phyloP scores from a whole-genome alignment of 2,113 vertebrate species.

The Scolopax mira region DNA sequence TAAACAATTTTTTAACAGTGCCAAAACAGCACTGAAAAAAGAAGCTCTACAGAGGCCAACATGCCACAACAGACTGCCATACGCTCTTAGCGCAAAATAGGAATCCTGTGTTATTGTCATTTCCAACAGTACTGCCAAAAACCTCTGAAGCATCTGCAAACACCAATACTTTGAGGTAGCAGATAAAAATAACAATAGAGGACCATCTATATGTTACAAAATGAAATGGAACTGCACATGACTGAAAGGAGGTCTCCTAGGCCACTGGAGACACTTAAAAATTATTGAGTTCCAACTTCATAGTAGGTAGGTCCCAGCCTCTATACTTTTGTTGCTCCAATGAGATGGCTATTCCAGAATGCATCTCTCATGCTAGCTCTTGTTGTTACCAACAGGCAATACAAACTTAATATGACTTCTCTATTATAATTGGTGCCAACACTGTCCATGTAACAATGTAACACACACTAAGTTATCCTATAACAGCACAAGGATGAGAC shows the following conservation, averaged over 20 bases:
- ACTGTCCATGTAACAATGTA: not conserved
- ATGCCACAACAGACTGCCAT: conserved; percentile 27
- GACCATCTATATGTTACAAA: not conserved
- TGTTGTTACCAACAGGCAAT: not conserved
- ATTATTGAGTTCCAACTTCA: not conserved
- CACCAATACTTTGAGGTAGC: conserved; percentile 12
- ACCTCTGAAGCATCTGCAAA: conserved; percentile 25
- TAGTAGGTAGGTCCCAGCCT: not conserved
- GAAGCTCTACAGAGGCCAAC: conserved; percentile 44
- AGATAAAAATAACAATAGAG: conserved; percentile 54
- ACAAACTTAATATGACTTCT: not conserved
- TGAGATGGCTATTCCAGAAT: not conserved
- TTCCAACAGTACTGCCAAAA: conserved; percentile 47
- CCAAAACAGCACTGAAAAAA: conserved; percentile 53
- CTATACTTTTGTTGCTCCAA: not conserved
- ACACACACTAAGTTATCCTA: not conserved
- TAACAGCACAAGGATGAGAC: not conserved
- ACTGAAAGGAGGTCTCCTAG: not conserved
- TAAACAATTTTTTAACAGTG: conserved; percentile 25
- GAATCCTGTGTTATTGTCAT: conserved; percentile 23
- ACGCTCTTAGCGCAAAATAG: conserved; percentile 44
- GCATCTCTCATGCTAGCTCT: not conserved
- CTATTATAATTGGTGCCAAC: not conserved
- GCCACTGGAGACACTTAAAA: not conserved
- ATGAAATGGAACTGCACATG: not conserved